These are phyloP conservation scores for Leucophora obtusa DNA, from an alignment of 2,888 invertebrate species.

Conservation along the genomic window DNA sequence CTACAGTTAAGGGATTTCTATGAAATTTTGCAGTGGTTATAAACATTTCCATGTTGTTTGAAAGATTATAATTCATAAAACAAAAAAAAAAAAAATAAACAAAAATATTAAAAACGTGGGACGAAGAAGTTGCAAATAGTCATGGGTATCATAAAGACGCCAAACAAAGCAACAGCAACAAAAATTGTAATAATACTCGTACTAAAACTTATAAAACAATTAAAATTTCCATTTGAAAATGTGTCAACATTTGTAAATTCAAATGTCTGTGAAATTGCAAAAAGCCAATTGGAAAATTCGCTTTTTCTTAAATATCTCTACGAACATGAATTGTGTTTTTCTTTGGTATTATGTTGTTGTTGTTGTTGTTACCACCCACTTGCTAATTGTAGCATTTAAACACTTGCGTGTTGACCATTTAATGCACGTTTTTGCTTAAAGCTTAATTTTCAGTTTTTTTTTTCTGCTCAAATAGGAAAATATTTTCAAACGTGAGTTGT, in stretches of 20 bases:
- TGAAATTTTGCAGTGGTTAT: conserved; percentile 26
- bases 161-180: no score
- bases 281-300: neutral
- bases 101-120: conserved; percentile 18
- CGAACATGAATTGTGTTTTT: conserved; percentile 21
- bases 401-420: conserved; percentile 61
- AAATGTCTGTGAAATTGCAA: neutral
- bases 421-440: conserved; percentile 59
- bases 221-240: conserved; percentile 39
- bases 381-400: conserved; percentile 62
- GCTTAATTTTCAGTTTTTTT: neutral
- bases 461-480: conserved; percentile 5
- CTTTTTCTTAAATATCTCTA: conserved; percentile 5
- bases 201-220: conserved; percentile 46
- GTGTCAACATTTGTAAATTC: conserved; percentile 26
- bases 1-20: conserved; percentile 52
- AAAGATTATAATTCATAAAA: conserved; percentile 47
- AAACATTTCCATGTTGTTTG: conserved; percentile 32
- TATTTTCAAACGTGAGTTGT: conserved; percentile 19
- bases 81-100: neutral
- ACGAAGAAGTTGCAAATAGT: neutral
- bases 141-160: no score
- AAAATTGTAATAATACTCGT: neutral
- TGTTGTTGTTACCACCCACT: conserved; percentile 56
- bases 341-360: conserved; percentile 10